phyloP scores from a whole-genome alignment of 2,113 vertebrate species.

The Procavia capensis region DNA sequence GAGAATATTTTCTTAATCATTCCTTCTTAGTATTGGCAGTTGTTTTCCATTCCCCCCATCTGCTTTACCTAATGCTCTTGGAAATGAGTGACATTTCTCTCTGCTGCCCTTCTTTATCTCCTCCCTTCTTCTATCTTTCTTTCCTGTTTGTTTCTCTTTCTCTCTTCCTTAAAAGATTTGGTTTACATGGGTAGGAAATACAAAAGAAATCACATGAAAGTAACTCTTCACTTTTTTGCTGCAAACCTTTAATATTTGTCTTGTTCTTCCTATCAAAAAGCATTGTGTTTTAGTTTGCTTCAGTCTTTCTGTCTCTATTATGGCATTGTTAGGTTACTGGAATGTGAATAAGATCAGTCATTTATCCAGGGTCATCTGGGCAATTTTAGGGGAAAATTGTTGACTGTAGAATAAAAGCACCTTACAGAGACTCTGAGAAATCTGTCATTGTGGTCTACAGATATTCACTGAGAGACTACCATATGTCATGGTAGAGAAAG shows the following conservation, averaged over 20 bases:
- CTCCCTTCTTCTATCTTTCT: not conserved
- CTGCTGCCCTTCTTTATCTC: not conserved
- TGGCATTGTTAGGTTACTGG: not conserved
- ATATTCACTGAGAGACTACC: not conserved
- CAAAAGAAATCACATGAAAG: not conserved
- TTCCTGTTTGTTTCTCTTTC: not conserved
- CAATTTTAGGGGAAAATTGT: not conserved
- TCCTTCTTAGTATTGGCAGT: constrained; percentile 37
- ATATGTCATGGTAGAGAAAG: not conserved
- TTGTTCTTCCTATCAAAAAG: not conserved
- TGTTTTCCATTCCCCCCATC: not conserved
- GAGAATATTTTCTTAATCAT: not conserved
- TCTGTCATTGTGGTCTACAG: not conserved
- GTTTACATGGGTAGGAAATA: not conserved
- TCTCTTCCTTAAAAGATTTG: not conserved
- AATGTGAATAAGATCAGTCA: not conserved
- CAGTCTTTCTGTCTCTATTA: not conserved
- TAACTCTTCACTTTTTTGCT: not conserved
- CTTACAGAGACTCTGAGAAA: not conserved
- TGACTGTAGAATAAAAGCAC: not conserved
- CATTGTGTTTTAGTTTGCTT: not conserved
- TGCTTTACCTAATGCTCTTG: not conserved
- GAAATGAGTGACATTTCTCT: not conserved
- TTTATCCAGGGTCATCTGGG: not conserved
- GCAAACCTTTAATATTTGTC: not conserved